Evolutionary conservation across 2,113 vertebrate genomes (phyloP).

Genomic region (Pollachius pollachius): DNA sequence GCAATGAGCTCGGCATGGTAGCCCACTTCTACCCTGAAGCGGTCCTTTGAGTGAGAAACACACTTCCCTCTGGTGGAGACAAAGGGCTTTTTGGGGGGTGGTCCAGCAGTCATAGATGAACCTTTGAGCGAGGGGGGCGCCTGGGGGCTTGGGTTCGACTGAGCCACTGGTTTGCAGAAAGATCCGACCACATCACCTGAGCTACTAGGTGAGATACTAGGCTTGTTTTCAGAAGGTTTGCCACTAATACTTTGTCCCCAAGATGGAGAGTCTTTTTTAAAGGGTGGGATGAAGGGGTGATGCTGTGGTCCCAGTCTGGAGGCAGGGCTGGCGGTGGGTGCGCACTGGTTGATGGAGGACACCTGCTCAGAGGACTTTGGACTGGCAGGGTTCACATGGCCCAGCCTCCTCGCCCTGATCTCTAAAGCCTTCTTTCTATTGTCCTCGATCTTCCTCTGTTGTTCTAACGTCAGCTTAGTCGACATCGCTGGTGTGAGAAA

Average conservation of each 20-base stretch:
- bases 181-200: conserved; percentile 29
- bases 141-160: conserved; percentile 30
- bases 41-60: conserved; percentile 69
- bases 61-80: conserved; percentile 77
- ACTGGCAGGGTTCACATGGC: conserved; percentile 27
- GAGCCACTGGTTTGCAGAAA: conserved; percentile 58
- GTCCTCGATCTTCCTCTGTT: conserved; percentile 87
- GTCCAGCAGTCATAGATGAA: neutral
- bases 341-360: neutral
- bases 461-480: conserved; percentile 82
- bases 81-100: conserved; percentile 61
- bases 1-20: conserved; percentile 84
- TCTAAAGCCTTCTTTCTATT: conserved; percentile 87
- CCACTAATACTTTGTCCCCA: neutral
- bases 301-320: neutral
- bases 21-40: conserved; percentile 86
- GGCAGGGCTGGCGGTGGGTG: neutral
- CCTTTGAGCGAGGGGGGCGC: conserved; percentile 27
- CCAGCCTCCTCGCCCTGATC: conserved; percentile 84
- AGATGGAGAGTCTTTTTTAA: conserved; percentile 4
- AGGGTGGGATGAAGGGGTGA: conserved; percentile 19
- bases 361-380: neutral
- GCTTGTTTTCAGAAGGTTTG: conserved; percentile 32
- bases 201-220: conserved; percentile 9
- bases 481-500: conserved; percentile 72